Conservation (phyloP, 2,888 invertebrate genomes). For the Troides helena region DNA sequence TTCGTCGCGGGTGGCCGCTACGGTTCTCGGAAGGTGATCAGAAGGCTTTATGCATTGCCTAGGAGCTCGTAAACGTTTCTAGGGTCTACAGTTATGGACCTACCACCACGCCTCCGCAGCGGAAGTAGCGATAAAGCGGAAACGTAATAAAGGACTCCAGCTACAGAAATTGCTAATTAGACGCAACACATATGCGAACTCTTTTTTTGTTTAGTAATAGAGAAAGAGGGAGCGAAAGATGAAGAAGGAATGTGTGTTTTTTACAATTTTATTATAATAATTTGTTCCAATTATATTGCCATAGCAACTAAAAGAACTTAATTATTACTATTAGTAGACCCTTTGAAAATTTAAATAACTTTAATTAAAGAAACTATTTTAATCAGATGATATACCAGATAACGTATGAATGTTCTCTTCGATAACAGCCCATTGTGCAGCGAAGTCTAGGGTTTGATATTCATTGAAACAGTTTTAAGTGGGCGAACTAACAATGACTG, state of each 20-base stretch:
- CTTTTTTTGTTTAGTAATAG: too few species aligned
- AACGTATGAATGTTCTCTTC: constrained; percentile 4
- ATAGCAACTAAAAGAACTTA: too few species aligned
- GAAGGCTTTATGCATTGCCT: constrained; percentile 56
- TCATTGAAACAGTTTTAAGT: constrained; percentile 31
- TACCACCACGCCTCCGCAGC: constrained; percentile 42
- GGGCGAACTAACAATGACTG: constrained; percentile 35
- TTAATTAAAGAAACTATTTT: background rate
- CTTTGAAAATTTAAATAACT: background rate
- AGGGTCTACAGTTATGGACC: constrained; percentile 58
- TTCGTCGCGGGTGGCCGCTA: constrained; percentile 66
- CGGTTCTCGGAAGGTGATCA: constrained; percentile 72
- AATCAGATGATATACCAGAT: background rate
- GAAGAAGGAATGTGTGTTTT: too few species aligned
- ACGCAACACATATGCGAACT: too few species aligned
- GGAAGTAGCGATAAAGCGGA: constrained; percentile 46
- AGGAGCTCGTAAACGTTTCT: constrained; percentile 59
- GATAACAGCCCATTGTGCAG: constrained; percentile 15
- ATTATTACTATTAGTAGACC: too few species aligned
- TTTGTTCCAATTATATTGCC: too few species aligned
- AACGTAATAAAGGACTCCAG: constrained; percentile 7
- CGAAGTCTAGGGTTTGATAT: constrained; percentile 24
- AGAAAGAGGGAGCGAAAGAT: too few species aligned
- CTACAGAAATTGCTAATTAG: too few species aligned
- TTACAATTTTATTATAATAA: too few species aligned